Evolutionary conservation across 2,888 invertebrate species (phyloP), one percentile per base, ranked within the genome.

Genomic region (Xestia xanthographa): DNA sequence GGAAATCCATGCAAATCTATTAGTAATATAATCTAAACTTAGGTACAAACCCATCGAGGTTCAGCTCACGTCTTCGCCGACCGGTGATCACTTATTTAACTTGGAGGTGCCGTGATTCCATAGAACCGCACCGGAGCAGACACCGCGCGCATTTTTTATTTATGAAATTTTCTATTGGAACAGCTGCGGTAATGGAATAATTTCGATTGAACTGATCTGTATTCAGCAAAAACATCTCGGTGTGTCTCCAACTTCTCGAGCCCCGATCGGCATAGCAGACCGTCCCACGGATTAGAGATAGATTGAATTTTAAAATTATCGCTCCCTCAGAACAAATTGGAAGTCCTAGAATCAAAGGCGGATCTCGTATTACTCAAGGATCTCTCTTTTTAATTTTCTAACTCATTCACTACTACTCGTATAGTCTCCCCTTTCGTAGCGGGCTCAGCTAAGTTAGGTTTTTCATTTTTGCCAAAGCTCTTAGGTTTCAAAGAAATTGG

Each of bases 41-140:
- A 91, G 93, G 91, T 92, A 92, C 90, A 86, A 88, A 89, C 86
- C 88, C 76, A 91, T 92, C 93, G 89, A 75, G 84, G 83, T 89
- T 92, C 96, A 86, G 86, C 87, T 94, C 95, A 95, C 96, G 96
- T 95, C 90, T 77, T 84, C 90, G 87, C 78, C 92, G 92, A 90
- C 93, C 94, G 93, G 95, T 95, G 95, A 96, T 96, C 95, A 95
- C 95, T 96, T 96, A 96, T 96, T 96, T 96, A 95, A 95, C 95
- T 95, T 92, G 89, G 91, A 92, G 93, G 91, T 92, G 92, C 92
- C 92, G 94, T 95, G 96, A 96, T 96, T 95, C 93, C 90, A 94
- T 92, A 94, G 94, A 95, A 95, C 93, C 92, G 92, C 93, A 93
- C 86, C 91, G 91, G 89, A 92, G 92, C 92, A 93, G 92, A 92